Conservation (phyloP, 2,888 invertebrate species). For the Allygus modestus region DNA sequence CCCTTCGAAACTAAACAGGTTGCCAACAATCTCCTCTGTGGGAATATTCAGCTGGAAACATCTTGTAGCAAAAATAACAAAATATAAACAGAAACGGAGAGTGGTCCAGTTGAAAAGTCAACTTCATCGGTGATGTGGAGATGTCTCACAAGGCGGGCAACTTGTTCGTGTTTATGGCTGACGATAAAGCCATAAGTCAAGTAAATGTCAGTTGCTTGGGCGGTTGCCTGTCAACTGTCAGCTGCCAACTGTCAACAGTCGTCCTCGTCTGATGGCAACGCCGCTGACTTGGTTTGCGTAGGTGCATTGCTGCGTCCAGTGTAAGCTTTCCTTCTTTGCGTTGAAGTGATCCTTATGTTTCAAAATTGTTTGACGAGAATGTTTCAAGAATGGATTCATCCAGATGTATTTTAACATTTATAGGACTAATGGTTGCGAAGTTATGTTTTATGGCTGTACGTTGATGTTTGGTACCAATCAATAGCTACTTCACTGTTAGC, state of each 20-base stretch:
- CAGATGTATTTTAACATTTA: too few species aligned
- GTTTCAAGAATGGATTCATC: too few species aligned
- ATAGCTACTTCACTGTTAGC: too few species aligned
- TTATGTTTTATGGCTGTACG: too few species aligned
- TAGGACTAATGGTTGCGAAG: too few species aligned
- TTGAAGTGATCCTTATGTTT: too few species aligned
- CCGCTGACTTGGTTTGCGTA: not conserved
- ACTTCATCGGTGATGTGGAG: not conserved
- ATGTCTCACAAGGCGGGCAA: not conserved
- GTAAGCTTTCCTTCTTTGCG: too few species aligned
- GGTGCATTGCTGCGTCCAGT: not conserved
- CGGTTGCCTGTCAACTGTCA: constrained; percentile 25
- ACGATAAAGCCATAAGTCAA: constrained; percentile 23
- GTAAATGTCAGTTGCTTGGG: constrained; percentile 38
- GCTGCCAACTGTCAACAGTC: not conserved
- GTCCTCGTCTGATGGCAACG: not conserved
- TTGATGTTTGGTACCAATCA: too few species aligned
- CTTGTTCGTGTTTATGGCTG: not conserved
- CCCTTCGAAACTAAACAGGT: too few species aligned
- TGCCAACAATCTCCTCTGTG: too few species aligned
- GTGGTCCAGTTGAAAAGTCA: not conserved
- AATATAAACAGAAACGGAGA: constrained; percentile 17
- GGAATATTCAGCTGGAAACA: too few species aligned
- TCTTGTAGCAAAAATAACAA: not conserved
- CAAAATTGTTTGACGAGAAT: too few species aligned